These are phyloP conservation scores for Mesocentrotus franciscanus DNA, from an alignment of 53 echinoderm and acorn worm genomes.

Conservation along the genomic window DNA sequence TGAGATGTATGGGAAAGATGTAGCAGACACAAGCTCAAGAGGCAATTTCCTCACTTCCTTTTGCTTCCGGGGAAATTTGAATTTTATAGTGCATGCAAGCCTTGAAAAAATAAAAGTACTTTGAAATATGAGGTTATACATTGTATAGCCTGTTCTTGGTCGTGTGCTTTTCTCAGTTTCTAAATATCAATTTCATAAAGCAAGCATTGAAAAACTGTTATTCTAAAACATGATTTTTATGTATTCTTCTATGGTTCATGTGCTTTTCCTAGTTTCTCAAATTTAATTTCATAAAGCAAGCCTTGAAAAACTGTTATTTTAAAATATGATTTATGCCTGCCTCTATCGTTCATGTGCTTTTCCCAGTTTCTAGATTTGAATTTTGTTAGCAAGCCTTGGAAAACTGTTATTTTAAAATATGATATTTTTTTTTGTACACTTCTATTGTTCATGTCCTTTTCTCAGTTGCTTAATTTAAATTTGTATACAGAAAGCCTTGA, in stretches of 20 bases:
- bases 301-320: background rate
- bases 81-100: background rate
- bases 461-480: too few relatives aligned
- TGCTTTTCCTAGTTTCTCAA: background rate
- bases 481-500: too few relatives aligned
- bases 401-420: too few relatives aligned
- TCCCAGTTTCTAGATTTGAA: too few relatives aligned
- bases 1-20: conserved; percentile 16
- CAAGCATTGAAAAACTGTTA: background rate
- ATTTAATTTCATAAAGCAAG: background rate
- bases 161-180: background rate
- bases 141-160: too few relatives aligned
- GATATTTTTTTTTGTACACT: too few relatives aligned
- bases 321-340: background rate
- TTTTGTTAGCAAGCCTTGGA: too few relatives aligned
- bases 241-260: background rate
- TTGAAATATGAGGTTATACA: background rate
- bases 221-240: background rate
- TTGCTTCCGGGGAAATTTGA: background rate
- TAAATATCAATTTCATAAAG: background rate
- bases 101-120: background rate
- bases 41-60: conserved; percentile 41
- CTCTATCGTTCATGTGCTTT: background rate
- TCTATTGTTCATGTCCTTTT: too few relatives aligned
- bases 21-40: background rate